Evolutionary conservation across 2,797 vertebrate genomes (phyloP), one percentile per base, ranked within the genome.

Genomic region (Coregonus suidteri): DNA sequence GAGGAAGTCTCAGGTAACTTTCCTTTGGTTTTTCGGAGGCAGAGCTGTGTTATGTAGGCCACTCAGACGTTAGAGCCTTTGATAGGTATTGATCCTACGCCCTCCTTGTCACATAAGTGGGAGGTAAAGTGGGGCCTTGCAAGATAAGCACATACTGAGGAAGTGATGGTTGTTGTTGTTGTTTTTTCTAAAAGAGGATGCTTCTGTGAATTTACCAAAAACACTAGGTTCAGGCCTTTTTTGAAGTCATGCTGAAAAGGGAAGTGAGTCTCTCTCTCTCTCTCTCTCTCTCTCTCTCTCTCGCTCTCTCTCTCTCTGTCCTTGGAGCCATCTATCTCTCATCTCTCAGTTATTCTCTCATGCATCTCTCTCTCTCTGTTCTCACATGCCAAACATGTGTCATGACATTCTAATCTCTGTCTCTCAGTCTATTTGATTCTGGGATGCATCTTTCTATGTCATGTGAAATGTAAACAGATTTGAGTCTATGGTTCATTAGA

Each of bases 91-190:
- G 75, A 84, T 78, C 75, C 59, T 76, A 47, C 31, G 52, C 79
- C 73, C 67, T 35, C 75, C 62, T 37, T 47, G 37, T 74, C 78
- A 72, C 74, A 4, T 4, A 34, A 71, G 68, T 47, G 62, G 76
- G 72, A 18, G 13, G 30, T 54, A 62, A 20, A 25, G 0, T 66
- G 37, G 25, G 59, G 67, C 3, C 71, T 31, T 73, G 62, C 62
- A 30, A 71, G 72, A 41, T 64, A 78, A 76, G 65, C 65, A 35
- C 30, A 35, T 35, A 34, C 65, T 35, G 31, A 67, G 15, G 65
- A 67, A 67, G 31, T 20, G 56, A 88, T 80, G 85, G 85, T 76
- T 82, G 77, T 83, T 83, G 77, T 83, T 83, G 83, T 89, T 88
- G 87, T 83, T 83, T 85, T 85, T 78, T 82, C 77, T 83, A 84